Conservation (phyloP, 2,113 vertebrate genomes). For the Malurus alboscapulatus region DNA sequence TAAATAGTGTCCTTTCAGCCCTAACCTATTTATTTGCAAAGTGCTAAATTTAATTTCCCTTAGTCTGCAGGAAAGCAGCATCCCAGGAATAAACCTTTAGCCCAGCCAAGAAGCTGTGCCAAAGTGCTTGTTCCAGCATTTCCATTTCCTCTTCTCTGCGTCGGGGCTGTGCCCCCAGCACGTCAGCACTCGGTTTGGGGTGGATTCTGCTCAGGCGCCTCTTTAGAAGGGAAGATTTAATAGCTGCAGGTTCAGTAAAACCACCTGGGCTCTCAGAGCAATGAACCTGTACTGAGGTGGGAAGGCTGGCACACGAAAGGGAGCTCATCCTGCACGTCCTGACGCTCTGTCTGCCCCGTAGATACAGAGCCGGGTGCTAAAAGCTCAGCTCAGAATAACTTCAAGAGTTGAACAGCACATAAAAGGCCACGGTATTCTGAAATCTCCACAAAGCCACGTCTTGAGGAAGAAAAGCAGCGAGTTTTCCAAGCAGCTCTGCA, state of each 20-base stretch:
- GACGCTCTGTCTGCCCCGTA: background rate
- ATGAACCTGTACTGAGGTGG: background rate
- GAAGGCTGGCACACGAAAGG: background rate
- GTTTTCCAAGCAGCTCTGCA: background rate
- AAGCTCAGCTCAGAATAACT: background rate
- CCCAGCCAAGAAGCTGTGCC: conserved; percentile 57
- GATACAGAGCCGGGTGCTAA: background rate
- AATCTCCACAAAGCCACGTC: background rate
- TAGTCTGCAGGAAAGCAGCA: conserved; percentile 65
- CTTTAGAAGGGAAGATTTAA: background rate
- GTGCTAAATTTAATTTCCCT: conserved; percentile 71
- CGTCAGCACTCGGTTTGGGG: background rate
- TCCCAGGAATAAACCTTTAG: conserved; percentile 66
- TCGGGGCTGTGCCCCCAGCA: background rate
- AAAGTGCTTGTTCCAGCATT: conserved; percentile 55
- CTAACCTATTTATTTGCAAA: conserved; percentile 73
- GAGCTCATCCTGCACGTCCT: background rate
- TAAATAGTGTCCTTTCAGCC: conserved; percentile 68
- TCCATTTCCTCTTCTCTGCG: conserved; percentile 19
- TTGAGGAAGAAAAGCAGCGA: background rate
- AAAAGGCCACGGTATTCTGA: background rate
- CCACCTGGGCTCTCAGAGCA: background rate
- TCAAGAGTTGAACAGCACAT: background rate
- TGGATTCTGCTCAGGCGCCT: background rate
- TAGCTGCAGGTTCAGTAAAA: background rate